Evolutionary conservation across 2,797 vertebrate species (phyloP).

Genomic region (Okamejei kenojei): DNA sequence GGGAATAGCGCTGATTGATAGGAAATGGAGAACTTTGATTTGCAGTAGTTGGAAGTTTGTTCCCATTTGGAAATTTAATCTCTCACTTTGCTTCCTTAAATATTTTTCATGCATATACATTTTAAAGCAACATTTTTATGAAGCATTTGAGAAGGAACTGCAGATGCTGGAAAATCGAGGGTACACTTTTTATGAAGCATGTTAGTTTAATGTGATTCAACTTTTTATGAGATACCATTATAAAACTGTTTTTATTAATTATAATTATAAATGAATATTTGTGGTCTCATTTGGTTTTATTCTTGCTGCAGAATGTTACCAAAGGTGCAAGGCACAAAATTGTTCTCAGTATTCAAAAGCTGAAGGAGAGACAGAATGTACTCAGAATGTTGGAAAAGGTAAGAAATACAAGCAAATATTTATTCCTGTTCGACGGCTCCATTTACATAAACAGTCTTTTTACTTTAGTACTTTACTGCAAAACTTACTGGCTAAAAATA

Average conservation of each 20-base stretch:
- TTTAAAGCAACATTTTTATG: not conserved
- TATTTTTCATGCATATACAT: not conserved
- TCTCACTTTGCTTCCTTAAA: not conserved
- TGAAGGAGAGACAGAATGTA: slow-evolving; percentile 87
- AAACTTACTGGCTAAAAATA: not conserved
- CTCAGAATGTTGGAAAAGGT: slow-evolving; percentile 94
- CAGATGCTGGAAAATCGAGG: too few relatives aligned
- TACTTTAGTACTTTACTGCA: not conserved
- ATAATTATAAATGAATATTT: not conserved
- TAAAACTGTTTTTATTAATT: too few relatives aligned
- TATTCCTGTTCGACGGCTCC: not conserved
- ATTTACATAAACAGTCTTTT: not conserved
- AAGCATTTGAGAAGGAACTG: too few relatives aligned
- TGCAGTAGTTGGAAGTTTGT: not conserved
- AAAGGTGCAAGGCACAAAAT: slow-evolving; percentile 98
- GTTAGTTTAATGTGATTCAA: not conserved
- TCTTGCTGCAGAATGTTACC: slow-evolving; percentile 78
- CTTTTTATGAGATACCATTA: not conserved
- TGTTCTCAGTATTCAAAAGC: slow-evolving; percentile 95
- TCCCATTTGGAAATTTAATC: not conserved
- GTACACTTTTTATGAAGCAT: slow-evolving; percentile 1
- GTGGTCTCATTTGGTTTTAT: not conserved
- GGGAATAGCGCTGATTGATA: not conserved
- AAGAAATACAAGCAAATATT: slow-evolving; percentile 46
- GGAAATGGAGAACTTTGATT: not conserved